Conservation (phyloP, 2,113 vertebrate genomes). For the Columba janthina region DNA sequence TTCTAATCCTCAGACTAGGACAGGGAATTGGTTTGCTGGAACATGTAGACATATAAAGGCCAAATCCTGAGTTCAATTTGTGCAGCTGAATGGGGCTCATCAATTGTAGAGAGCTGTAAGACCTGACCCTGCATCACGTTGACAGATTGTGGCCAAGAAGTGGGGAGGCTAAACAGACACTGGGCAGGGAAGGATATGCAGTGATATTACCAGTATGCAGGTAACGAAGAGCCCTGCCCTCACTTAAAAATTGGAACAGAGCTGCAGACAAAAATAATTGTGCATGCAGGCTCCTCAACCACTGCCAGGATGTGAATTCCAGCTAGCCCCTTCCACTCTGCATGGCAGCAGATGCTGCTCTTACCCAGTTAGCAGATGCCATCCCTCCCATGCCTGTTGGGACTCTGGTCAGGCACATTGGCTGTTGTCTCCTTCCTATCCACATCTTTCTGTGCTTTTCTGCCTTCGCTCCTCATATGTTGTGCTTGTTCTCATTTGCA, state of each 20-base stretch:
- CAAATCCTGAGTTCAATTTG: neutral
- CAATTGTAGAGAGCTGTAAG: neutral
- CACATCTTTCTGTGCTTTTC: neutral
- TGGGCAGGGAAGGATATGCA: neutral
- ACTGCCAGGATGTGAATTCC: rapidly evolving
- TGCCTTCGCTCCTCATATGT: neutral
- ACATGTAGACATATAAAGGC: neutral
- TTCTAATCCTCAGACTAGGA: neutral
- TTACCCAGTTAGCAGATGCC: neutral
- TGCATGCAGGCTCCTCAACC: neutral
- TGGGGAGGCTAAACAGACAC: neutral
- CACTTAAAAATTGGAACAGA: neutral
- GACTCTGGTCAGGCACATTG: neutral
- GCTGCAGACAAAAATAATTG: neutral
- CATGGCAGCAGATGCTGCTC: neutral
- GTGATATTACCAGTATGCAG: neutral
- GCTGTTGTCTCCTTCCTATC: neutral
- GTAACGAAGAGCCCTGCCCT: neutral
- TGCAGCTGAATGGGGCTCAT: neutral
- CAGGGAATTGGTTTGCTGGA: neutral
- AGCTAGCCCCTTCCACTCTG: neutral
- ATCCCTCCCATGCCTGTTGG: neutral
- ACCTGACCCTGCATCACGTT: neutral
- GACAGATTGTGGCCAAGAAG: neutral
- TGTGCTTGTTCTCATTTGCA: neutral